Conservation (phyloP, 2,888 invertebrate species). For the Lasioglossum oenotherae region DNA sequence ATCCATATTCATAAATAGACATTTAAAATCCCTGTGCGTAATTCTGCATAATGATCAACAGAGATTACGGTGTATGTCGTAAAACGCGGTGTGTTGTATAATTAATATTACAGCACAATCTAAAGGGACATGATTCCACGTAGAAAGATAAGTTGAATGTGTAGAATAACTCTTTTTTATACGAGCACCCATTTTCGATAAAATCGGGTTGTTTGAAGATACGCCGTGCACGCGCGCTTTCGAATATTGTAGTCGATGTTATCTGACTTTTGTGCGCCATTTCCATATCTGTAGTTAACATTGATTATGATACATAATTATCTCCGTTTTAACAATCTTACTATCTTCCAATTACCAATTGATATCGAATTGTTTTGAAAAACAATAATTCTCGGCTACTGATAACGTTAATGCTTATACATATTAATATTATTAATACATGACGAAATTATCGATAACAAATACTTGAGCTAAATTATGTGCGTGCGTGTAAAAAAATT, state of each 20-base stretch:
- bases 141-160: neutral
- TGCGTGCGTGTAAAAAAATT: too few relatives aligned
- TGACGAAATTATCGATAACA: too few relatives aligned
- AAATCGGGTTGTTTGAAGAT: neutral
- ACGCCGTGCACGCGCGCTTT: neutral
- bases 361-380: neutral
- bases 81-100: neutral
- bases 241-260: neutral
- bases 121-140: neutral
- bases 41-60: neutral
- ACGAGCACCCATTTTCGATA: neutral
- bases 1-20: neutral
- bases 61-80: neutral
- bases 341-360: constrained; percentile 11
- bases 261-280: neutral
- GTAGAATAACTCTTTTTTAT: constrained; percentile 4
- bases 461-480: too few relatives aligned
- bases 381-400: neutral
- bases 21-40: neutral
- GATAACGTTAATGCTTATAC: neutral
- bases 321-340: neutral
- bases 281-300: neutral
- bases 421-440: too few relatives aligned
- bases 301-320: neutral
- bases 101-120: neutral